These are phyloP conservation scores for Platyrinchus mystaceus DNA, from an alignment of 2,797 vertebrate species.

Conservation along the genomic window DNA sequence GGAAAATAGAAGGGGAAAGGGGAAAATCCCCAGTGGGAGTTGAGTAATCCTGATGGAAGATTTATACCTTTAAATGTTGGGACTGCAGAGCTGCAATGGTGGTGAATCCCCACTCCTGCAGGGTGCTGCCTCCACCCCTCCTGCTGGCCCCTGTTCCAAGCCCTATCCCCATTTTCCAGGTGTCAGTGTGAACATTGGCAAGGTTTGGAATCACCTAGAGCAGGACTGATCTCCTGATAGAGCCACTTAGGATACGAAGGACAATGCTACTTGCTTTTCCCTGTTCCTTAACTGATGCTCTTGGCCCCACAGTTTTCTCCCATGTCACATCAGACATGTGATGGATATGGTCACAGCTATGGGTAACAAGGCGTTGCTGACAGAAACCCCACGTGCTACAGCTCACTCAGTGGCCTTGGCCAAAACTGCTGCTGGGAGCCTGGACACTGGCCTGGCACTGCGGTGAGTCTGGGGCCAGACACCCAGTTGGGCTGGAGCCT, in stretches of 20 bases:
- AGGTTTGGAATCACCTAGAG: background rate
- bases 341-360: background rate
- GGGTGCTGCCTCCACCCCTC: background rate
- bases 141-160: background rate
- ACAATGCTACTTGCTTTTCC: background rate
- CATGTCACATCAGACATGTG: background rate
- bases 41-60: background rate
- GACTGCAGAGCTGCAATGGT: background rate
- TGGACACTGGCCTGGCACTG: background rate
- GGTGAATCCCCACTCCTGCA: background rate
- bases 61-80: background rate
- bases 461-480: fast-evolving
- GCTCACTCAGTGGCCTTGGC: background rate
- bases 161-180: background rate
- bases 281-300: background rate
- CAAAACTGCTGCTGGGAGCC: background rate
- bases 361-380: background rate
- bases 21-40: fast-evolving
- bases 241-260: background rate
- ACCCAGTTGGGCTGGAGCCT: background rate
- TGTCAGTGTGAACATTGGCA: background rate
- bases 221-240: fast-evolving
- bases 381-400: background rate
- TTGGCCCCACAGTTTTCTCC: background rate
- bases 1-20: background rate